phyloP scores from a whole-genome alignment of 2,888 invertebrate genomes.

The Cremastobaeus sp. region DNA sequence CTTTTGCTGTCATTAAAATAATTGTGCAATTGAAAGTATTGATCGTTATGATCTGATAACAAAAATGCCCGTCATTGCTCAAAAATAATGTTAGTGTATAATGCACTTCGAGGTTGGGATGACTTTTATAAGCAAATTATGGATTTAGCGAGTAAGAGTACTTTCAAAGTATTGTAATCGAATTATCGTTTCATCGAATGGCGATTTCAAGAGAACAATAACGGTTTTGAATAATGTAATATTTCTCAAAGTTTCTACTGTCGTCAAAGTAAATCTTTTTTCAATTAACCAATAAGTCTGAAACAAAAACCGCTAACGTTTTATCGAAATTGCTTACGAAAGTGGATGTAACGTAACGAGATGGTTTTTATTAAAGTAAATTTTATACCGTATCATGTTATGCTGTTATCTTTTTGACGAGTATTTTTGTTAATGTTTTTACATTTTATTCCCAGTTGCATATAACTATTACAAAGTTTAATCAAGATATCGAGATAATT shows the following conservation, averaged over 20 bases:
- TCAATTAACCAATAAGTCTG: too few relatives aligned
- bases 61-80: slow-evolving; percentile 55
- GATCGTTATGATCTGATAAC: slow-evolving; percentile 37
- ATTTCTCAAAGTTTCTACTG: slow-evolving; percentile 13
- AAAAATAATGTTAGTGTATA: slow-evolving; percentile 43
- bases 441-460: slow-evolving; percentile 40
- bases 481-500: too few relatives aligned
- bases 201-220: background rate
- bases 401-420: slow-evolving; percentile 35
- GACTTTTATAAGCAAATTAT: slow-evolving; percentile 51
- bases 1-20: slow-evolving; percentile 9
- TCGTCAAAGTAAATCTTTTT: background rate
- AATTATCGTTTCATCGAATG: slow-evolving; percentile 24
- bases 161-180: slow-evolving; percentile 33
- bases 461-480: slow-evolving; percentile 29
- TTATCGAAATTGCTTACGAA: slow-evolving; percentile 39
- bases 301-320: slow-evolving; percentile 1
- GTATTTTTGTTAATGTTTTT: slow-evolving; percentile 32
- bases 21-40: slow-evolving; percentile 55
- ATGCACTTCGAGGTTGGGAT: slow-evolving; percentile 43
- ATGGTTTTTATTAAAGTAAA: slow-evolving; percentile 29
- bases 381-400: slow-evolving; percentile 26
- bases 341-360: slow-evolving; percentile 25
- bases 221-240: slow-evolving; percentile 12
- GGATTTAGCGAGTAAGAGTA: slow-evolving; percentile 31